Evolutionary conservation across 2,797 vertebrate species (phyloP).

Genomic region (Gymnoscopelus microlampas): DNA sequence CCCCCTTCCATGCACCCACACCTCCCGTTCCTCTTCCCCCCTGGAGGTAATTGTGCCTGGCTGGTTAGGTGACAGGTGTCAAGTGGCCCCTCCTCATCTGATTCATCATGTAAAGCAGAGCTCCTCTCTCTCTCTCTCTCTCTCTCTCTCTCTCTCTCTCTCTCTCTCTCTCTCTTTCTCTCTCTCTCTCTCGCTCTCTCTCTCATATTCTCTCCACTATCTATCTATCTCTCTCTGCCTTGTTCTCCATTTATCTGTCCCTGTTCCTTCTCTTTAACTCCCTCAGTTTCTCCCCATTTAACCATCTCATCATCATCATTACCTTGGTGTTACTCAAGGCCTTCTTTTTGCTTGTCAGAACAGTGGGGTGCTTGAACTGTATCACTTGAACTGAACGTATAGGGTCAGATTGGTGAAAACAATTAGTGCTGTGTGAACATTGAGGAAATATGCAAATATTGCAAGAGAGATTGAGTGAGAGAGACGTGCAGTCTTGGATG

Average conservation of each 20-base stretch:
- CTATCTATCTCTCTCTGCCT: slow-evolving; percentile 40
- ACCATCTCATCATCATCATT: slow-evolving; percentile 46
- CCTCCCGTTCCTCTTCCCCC: slow-evolving; percentile 40
- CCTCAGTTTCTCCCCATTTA: slow-evolving; percentile 23
- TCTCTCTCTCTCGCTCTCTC: slow-evolving; percentile 15
- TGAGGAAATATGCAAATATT: background rate
- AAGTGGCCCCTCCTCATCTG: slow-evolving; percentile 78
- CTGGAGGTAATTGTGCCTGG: slow-evolving; percentile 82
- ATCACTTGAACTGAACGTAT: too few species aligned
- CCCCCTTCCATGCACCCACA: slow-evolving; percentile 57
- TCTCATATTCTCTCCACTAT: background rate
- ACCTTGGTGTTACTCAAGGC: slow-evolving; percentile 28
- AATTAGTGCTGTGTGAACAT: too few species aligned
- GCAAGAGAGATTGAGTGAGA: background rate
- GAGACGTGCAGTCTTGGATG: background rate
- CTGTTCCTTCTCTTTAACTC: background rate
- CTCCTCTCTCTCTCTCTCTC: slow-evolving; percentile 51
- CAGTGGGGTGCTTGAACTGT: slow-evolving; percentile 9
- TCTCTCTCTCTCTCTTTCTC: background rate
- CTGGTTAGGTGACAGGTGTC: slow-evolving; percentile 85
- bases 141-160: slow-evolving; percentile 18
- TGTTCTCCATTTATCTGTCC: background rate
- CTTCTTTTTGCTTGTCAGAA: slow-evolving; percentile 36
- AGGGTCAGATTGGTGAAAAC: background rate
- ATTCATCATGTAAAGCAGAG: slow-evolving; percentile 79